Conservation (phyloP, 30 jellyfish, hydroid and myxozoan species). For the Pseudorhiza aurosa region DNA sequence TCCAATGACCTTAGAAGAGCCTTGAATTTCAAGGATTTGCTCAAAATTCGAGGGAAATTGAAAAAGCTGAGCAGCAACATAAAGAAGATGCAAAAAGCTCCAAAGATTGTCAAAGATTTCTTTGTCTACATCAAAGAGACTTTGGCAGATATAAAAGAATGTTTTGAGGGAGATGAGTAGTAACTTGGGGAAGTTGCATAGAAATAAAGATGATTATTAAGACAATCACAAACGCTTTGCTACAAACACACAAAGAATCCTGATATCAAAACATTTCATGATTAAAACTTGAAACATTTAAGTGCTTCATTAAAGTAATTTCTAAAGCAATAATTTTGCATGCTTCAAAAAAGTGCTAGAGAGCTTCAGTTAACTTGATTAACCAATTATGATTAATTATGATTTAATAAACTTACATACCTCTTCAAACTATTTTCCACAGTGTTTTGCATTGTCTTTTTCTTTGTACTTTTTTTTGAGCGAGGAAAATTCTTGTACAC, state of each 20-base stretch:
- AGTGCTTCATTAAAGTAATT: too few relatives aligned
- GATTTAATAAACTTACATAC: too few relatives aligned
- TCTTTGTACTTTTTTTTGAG: slow-evolving; percentile 6
- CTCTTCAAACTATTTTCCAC: background rate
- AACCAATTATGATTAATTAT: too few relatives aligned
- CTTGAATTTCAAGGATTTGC: slow-evolving; percentile 29
- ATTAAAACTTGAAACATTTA: too few relatives aligned
- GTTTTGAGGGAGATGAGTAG: slow-evolving; percentile 2
- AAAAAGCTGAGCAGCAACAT: slow-evolving; percentile 46
- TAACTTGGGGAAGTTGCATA: too few relatives aligned
- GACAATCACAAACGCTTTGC: too few relatives aligned
- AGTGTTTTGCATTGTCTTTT: background rate
- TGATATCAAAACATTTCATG: too few relatives aligned
- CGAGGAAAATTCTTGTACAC: background rate
- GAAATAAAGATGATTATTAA: too few relatives aligned
- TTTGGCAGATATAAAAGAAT: slow-evolving; percentile 21
- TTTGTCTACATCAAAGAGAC: slow-evolving; percentile 21
- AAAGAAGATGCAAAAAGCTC: slow-evolving; percentile 44
- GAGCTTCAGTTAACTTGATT: too few relatives aligned
- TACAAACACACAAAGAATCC: too few relatives aligned
- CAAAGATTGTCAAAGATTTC: slow-evolving; percentile 26
- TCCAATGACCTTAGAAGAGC: slow-evolving; percentile 29
- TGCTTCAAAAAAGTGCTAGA: too few relatives aligned
- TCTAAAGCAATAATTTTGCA: too few relatives aligned
- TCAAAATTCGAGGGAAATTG: slow-evolving; percentile 16